Conservation (phyloP, 2,888 invertebrate genomes). For the Microctonus brassicae region DNA sequence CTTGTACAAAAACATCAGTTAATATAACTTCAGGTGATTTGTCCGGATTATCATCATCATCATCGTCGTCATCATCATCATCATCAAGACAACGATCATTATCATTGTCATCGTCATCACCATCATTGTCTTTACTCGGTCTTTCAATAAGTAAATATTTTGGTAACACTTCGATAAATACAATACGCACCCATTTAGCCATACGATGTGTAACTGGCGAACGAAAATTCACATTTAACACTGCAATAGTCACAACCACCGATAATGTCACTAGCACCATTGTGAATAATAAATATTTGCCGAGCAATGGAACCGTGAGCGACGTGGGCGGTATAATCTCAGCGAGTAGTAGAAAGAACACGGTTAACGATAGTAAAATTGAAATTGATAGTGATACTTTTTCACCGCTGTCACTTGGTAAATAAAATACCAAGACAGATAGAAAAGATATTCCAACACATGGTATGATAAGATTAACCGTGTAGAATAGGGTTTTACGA, state of each 20-base stretch:
- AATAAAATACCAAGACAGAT: slow-evolving; percentile 96
- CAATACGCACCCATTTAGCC: slow-evolving; percentile 90
- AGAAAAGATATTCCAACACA: slow-evolving; percentile 97
- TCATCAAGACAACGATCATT: slow-evolving; percentile 47
- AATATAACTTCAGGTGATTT: slow-evolving; percentile 76
- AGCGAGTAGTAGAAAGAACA: slow-evolving; percentile 92
- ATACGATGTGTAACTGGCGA: slow-evolving; percentile 94
- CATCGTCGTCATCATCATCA: slow-evolving; percentile 68
- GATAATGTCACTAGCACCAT: slow-evolving; percentile 95
- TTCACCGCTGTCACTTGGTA: slow-evolving; percentile 97
- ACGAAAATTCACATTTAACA: slow-evolving; percentile 92
- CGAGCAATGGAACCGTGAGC: slow-evolving; percentile 89
- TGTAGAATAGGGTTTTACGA: slow-evolving; percentile 96
- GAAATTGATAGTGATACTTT: slow-evolving; percentile 97
- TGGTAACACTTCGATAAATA: slow-evolving; percentile 89
- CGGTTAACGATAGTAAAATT: slow-evolving; percentile 91
- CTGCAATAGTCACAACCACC: slow-evolving; percentile 93
- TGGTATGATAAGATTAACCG: slow-evolving; percentile 96
- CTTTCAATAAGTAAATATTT: slow-evolving; percentile 89
- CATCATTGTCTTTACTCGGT: slow-evolving; percentile 82
- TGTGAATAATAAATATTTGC: slow-evolving; percentile 93
- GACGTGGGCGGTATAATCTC: slow-evolving; percentile 97
- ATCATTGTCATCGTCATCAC: slow-evolving; percentile 73
- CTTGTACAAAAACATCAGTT: slow-evolving; percentile 83
- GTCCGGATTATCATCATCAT: slow-evolving; percentile 66